Conservation (phyloP, 2,113 vertebrate species). For the Tenrec ecaudatus region DNA sequence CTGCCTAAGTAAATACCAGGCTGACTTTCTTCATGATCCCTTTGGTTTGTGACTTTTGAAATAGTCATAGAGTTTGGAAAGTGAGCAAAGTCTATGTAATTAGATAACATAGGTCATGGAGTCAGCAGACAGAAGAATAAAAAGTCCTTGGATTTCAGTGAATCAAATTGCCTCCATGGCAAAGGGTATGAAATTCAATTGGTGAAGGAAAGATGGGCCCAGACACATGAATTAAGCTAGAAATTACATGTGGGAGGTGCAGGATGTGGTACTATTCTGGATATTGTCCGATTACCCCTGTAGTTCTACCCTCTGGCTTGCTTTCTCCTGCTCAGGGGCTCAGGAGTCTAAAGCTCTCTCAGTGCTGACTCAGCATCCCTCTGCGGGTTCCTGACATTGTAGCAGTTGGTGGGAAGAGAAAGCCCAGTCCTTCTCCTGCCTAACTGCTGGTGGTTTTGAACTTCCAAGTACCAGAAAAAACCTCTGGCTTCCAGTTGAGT, state of each 20-base stretch:
- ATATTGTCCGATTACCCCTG: not conserved
- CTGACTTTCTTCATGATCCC: slow-evolving; percentile 40
- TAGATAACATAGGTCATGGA: slow-evolving; percentile 19
- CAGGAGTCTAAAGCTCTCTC: not conserved
- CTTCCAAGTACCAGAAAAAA: no score
- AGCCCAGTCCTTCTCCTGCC: no score
- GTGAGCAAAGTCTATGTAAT: slow-evolving; percentile 29
- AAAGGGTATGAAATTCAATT: slow-evolving; percentile 10
- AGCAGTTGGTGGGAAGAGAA: no score
- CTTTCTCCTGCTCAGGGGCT: not conserved
- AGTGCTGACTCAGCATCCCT: no score
- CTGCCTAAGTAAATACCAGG: slow-evolving; percentile 32
- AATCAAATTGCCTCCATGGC: not conserved
- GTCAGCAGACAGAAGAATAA: slow-evolving; percentile 53
- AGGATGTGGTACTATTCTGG: accelerated
- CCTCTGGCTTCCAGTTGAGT: not conserved
- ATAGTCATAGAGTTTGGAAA: slow-evolving; percentile 52
- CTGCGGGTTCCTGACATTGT: no score
- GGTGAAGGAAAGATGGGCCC: slow-evolving; percentile 3
- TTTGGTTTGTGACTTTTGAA: slow-evolving; percentile 57
- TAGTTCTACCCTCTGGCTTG: not conserved
- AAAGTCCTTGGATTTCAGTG: slow-evolving; percentile 26
- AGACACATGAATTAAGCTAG: slow-evolving; percentile 22
- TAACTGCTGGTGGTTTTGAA: no score
- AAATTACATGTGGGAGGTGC: not conserved